Evolutionary conservation across 2,113 vertebrate species (phyloP).

Genomic region (Neotragus moschatus): DNA sequence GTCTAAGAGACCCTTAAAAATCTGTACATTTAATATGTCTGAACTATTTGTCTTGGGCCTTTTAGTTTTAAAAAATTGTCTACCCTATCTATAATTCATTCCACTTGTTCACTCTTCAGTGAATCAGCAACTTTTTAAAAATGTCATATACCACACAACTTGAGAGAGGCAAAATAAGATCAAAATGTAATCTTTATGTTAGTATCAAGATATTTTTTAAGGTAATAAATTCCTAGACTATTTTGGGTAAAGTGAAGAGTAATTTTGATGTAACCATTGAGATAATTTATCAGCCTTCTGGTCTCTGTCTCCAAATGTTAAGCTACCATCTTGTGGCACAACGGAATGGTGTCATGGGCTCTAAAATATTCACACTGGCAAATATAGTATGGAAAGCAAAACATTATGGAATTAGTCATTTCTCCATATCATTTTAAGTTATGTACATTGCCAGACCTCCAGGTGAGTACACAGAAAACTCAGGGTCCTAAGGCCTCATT

Average conservation of each 20-base stretch:
- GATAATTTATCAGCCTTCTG: neutral
- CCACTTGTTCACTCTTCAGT: neutral
- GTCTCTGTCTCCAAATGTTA: neutral
- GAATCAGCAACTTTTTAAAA: neutral
- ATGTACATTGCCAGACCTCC: neutral
- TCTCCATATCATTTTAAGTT: neutral
- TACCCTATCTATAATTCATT: neutral
- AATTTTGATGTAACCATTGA: neutral
- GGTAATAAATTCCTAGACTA: neutral
- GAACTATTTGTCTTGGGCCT: neutral
- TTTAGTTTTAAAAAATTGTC: neutral
- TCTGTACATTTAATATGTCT: neutral
- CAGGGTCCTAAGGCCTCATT: neutral
- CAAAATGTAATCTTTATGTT: neutral
- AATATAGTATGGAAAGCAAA: neutral
- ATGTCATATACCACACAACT: neutral
- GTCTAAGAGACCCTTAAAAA: neutral
- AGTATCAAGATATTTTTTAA: neutral
- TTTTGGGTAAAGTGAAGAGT: neutral
- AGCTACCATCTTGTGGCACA: neutral
- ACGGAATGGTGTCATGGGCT: neutral
- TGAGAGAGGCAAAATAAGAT: neutral
- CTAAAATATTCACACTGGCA: neutral
- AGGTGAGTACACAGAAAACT: neutral
- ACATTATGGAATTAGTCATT: neutral